Conservation (phyloP, 2,888 invertebrate species). For the Caenorhabditis afra region DNA sequence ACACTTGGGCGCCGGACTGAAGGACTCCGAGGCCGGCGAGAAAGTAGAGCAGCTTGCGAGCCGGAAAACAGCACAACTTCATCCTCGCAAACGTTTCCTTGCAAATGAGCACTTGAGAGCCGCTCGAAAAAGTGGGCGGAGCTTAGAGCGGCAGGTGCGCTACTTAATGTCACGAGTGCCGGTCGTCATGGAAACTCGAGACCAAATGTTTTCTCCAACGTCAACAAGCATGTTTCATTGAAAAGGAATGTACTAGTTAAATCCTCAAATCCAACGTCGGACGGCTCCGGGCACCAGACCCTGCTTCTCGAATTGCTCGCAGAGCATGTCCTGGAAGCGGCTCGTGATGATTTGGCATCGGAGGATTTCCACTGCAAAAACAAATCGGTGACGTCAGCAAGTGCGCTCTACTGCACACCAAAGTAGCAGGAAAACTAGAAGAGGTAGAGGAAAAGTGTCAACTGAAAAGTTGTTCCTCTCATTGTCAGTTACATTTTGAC, state of each 20-base stretch:
- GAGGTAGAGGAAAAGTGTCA: no score
- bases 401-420: no score
- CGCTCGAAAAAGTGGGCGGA: no score
- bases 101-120: not conserved
- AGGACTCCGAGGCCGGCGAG: constrained; percentile 2
- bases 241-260: not conserved
- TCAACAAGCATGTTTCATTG: no score
- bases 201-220: no score
- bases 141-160: not conserved
- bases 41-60: constrained; percentile 12
- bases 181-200: no score
- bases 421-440: no score
- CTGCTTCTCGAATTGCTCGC: not conserved
- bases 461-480: no score
- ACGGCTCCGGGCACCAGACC: not conserved
- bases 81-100: not conserved
- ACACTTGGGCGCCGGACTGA: constrained; percentile 26
- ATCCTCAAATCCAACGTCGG: constrained; percentile 18
- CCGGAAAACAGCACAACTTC: constrained; percentile 34
- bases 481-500: no score
- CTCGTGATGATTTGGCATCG: constrained; percentile 24
- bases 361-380: constrained; percentile 26
- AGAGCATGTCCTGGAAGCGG: not conserved
- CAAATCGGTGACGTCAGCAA: no score
- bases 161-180: no score